phyloP scores from a whole-genome alignment of 2,113 vertebrate species.

The Python bivittatus region DNA sequence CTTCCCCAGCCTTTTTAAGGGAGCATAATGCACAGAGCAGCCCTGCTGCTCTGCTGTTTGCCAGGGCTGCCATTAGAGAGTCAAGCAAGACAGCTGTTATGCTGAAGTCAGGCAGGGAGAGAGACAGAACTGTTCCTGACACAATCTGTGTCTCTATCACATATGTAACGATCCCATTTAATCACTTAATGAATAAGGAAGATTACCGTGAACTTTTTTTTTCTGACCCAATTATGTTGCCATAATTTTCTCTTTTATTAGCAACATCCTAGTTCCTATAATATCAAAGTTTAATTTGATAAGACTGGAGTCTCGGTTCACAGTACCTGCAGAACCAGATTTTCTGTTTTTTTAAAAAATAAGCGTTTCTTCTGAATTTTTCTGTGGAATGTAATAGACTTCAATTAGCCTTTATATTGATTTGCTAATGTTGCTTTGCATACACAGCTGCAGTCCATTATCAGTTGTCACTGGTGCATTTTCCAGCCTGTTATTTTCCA shows the following conservation, averaged over 20 bases:
- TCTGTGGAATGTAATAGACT: background rate
- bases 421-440: background rate
- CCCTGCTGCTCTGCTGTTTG: background rate
- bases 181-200: background rate
- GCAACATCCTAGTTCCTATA: background rate
- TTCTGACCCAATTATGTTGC: background rate
- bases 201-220: background rate
- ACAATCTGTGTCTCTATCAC: background rate
- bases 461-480: background rate
- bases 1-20: background rate
- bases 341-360: background rate
- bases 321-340: background rate
- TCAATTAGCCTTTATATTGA: constrained; percentile 14
- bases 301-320: background rate
- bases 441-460: constrained; percentile 28
- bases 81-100: background rate
- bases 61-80: background rate
- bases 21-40: background rate
- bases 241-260: background rate
- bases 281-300: background rate
- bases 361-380: background rate
- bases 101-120: background rate
- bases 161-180: background rate
- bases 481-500: background rate
- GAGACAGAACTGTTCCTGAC: background rate